Evolutionary conservation across 2,888 invertebrate genomes (phyloP).

Genomic region (Lasioglossum malachurum): DNA sequence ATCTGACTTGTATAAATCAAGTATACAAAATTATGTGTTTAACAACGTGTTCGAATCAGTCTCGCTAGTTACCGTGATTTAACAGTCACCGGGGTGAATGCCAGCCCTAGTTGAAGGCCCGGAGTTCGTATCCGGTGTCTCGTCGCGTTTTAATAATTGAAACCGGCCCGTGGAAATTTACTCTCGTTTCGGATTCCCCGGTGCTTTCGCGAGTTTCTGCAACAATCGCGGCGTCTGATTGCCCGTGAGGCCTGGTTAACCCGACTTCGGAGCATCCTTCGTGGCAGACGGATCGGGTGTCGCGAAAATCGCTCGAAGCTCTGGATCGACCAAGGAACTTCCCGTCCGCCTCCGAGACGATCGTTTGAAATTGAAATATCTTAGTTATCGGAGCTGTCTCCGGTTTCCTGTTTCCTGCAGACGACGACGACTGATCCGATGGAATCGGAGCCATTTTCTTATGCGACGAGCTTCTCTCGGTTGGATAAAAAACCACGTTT

Average conservation of each 20-base stretch:
- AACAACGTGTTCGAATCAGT: no score
- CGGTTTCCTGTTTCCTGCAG: background rate
- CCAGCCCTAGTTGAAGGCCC: background rate
- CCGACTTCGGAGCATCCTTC: background rate
- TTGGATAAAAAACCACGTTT: background rate
- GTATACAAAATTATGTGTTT: no score
- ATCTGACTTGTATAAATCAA: no score
- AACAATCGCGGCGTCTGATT: slow-evolving; percentile 54
- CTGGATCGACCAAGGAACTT: slow-evolving; percentile 22
- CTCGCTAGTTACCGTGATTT: no score
- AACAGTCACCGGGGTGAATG: no score
- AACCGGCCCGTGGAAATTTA: slow-evolving; percentile 51
- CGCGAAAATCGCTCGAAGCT: slow-evolving; percentile 34
- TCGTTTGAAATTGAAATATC: slow-evolving; percentile 50
- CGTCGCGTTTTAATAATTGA: slow-evolving; percentile 64
- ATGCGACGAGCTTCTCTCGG: background rate
- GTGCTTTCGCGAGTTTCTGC: slow-evolving; percentile 41
- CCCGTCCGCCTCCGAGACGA: slow-evolving; percentile 11
- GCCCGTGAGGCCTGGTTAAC: slow-evolving; percentile 37
- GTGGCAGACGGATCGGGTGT: slow-evolving; percentile 44
- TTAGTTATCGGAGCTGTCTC: slow-evolving; percentile 1
- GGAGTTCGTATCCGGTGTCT: slow-evolving; percentile 52
- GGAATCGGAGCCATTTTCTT: background rate
- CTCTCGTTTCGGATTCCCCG: slow-evolving; percentile 55
- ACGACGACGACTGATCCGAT: background rate